Conservation (phyloP, 2,113 vertebrate species). For the Glareola pratincola region DNA sequence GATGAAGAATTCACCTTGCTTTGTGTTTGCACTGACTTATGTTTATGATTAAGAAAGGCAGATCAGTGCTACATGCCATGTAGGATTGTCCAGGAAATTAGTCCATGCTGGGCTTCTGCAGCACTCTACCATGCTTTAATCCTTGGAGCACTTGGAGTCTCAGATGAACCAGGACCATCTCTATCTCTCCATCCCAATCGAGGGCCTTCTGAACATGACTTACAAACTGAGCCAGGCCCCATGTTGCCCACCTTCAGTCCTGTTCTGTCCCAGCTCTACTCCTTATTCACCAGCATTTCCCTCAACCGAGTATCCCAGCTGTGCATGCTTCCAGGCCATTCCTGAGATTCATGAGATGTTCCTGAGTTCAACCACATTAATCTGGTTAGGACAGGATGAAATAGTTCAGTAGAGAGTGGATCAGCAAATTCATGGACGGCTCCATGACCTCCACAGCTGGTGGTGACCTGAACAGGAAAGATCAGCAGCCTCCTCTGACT, state of each 20-base stretch:
- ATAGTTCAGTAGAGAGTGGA: neutral
- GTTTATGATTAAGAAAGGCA: neutral
- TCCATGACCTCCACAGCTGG: neutral
- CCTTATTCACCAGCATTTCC: neutral
- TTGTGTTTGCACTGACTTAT: neutral
- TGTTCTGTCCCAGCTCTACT: neutral
- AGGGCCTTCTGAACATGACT: neutral
- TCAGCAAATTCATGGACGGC: neutral
- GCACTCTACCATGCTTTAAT: neutral
- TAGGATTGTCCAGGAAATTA: neutral
- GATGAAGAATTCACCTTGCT: neutral
- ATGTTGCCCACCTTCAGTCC: neutral
- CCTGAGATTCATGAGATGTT: neutral
- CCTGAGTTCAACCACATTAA: neutral
- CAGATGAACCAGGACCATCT: neutral
- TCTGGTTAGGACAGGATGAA: neutral
- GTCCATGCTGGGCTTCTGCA: neutral
- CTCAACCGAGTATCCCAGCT: neutral
- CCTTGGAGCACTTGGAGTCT: neutral
- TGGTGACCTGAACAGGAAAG: neutral
- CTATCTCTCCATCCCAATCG: neutral
- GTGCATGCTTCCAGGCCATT: neutral
- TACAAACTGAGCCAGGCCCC: neutral
- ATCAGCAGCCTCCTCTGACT: neutral
- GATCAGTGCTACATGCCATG: neutral